Evolutionary conservation across 2,797 vertebrate species (phyloP).

Genomic region (Chromis chromis): DNA sequence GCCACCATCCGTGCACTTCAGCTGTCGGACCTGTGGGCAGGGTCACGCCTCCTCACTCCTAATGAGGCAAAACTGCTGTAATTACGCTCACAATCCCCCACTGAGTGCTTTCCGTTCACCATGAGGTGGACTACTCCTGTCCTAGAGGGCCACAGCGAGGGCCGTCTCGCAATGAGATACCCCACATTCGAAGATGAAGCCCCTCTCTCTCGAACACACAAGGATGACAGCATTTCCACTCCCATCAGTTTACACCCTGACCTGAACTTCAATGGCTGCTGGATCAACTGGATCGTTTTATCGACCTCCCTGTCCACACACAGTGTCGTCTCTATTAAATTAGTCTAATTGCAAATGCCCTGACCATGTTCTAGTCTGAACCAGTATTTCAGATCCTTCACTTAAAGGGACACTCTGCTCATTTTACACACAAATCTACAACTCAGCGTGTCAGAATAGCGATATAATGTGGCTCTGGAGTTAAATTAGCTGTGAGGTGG

Average conservation of each 20-base stretch:
- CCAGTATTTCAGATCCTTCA: not conserved
- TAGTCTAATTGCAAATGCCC: conserved; percentile 11
- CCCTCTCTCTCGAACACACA: conserved; percentile 21
- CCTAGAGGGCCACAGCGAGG: conserved; percentile 60
- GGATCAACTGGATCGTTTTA: conserved; percentile 9
- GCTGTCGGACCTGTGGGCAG: conserved; percentile 73
- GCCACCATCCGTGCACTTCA: conserved; percentile 62
- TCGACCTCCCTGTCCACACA: conserved; percentile 15
- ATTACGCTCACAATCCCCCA: conserved; percentile 71
- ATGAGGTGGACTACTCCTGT: conserved; percentile 65
- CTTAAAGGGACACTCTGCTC: not conserved
- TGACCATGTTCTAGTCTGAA: not conserved
- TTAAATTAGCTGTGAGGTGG: not conserved
- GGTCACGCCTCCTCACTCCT: conserved; percentile 75
- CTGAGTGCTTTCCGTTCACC: conserved; percentile 56
- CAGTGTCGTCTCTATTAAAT: conserved; percentile 14
- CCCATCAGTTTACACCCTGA: conserved; percentile 26
- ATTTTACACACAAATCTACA: not conserved
- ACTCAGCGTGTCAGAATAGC: not conserved
- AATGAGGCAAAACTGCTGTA: conserved; percentile 80
- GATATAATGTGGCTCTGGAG: not conserved
- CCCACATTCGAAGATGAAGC: conserved; percentile 50
- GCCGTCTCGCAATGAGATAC: conserved; percentile 34
- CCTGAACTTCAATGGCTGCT: conserved; percentile 20
- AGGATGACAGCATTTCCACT: conserved; percentile 34